Evolutionary conservation across 2,797 vertebrate genomes (phyloP).

Genomic region (Calcarius lapponicus): DNA sequence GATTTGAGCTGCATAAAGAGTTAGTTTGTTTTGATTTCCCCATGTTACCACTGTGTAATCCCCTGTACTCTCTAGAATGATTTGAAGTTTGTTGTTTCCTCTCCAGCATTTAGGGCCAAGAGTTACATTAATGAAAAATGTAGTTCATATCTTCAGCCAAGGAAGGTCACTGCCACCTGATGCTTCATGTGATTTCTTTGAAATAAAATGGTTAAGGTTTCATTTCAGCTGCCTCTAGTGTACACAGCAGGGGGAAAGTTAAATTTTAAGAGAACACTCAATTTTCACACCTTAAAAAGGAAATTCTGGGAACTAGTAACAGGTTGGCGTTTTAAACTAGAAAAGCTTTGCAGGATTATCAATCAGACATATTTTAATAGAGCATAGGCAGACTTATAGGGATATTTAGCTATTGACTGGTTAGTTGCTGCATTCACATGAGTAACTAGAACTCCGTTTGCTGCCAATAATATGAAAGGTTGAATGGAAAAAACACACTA

Average conservation of each 20-base stretch:
- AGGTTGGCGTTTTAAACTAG: neutral
- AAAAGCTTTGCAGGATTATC: neutral
- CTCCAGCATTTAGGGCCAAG: neutral
- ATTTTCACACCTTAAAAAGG: neutral
- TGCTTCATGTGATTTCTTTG: neutral
- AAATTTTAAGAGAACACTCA: neutral
- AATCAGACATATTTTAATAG: neutral
- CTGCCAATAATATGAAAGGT: neutral
- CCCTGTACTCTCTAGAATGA: neutral
- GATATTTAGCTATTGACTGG: neutral
- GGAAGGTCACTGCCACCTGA: neutral
- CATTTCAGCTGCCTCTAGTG: neutral
- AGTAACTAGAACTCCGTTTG: neutral
- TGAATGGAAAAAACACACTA: neutral
- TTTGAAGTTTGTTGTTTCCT: neutral
- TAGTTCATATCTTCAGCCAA: neutral
- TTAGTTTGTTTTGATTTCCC: neutral
- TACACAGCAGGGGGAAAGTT: neutral
- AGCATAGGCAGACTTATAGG: neutral
- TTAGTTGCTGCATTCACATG: neutral
- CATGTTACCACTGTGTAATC: neutral
- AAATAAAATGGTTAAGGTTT: neutral
- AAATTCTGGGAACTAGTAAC: neutral
- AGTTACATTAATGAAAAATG: neutral
- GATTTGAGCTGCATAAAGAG: slow-evolving; percentile 14